Conservation (phyloP, 2,113 vertebrate species). For the Macrotus californicus region DNA sequence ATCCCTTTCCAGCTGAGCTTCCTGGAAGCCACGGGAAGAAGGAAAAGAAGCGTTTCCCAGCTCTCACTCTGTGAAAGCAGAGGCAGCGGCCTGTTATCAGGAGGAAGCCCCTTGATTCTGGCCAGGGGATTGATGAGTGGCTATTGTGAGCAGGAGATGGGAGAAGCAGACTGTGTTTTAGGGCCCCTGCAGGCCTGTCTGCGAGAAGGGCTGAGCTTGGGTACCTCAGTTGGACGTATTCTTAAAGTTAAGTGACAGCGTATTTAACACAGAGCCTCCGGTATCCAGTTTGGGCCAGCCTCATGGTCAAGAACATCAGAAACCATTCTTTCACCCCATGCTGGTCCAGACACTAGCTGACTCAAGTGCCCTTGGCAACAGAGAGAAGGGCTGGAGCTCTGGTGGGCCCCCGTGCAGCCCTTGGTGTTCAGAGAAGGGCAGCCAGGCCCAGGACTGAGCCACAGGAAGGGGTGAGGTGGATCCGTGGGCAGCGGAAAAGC, state of each 20-base stretch:
- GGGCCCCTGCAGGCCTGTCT: background rate
- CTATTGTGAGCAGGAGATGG: background rate
- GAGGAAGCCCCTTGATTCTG: background rate
- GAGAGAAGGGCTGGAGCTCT: background rate
- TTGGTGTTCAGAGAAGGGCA: background rate
- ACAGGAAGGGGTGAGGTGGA: conserved; percentile 35
- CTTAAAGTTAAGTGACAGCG: background rate
- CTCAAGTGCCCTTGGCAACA: accelerated
- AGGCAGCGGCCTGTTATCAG: background rate
- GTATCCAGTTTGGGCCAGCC: background rate
- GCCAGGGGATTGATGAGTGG: background rate
- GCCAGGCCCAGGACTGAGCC: background rate
- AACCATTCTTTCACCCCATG: background rate
- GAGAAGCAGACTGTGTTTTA: background rate
- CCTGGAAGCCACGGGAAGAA: background rate
- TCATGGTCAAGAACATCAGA: background rate
- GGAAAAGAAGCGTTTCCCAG: background rate
- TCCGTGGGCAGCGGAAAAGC: conserved; percentile 23
- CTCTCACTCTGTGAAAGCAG: background rate
- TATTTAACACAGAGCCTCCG: background rate
- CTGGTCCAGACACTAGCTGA: background rate
- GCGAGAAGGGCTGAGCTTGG: background rate
- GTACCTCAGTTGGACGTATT: background rate
- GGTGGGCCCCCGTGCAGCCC: background rate
- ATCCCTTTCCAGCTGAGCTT: background rate